These are phyloP conservation scores for Altica lythri DNA, from an alignment of 2,888 invertebrate species.

Conservation along the genomic window DNA sequence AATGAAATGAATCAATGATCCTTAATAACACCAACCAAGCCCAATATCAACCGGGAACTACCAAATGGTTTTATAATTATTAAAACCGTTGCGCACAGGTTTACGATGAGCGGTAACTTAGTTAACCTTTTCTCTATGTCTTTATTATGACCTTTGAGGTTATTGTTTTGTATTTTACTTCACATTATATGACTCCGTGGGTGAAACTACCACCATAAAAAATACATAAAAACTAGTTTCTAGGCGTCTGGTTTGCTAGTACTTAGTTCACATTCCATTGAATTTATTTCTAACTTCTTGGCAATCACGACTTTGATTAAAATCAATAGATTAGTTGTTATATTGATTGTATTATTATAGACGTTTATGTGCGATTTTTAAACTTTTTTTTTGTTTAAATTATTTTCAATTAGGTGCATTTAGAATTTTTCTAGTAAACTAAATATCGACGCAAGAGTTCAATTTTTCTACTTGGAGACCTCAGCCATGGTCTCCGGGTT, in stretches of 20 bases:
- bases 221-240: slow-evolving; percentile 10
- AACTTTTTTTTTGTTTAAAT: too few relatives aligned
- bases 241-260: not conserved
- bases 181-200: slow-evolving; percentile 6
- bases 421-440: too few relatives aligned
- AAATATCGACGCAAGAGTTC: too few relatives aligned
- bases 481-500: too few relatives aligned
- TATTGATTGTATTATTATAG: too few relatives aligned
- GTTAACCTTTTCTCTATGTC: slow-evolving; percentile 9
- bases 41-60: not conserved
- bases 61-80: slow-evolving; percentile 13
- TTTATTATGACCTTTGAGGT: slow-evolving; percentile 7
- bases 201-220: slow-evolving; percentile 14
- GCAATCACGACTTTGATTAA: too few relatives aligned
- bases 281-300: too few relatives aligned
- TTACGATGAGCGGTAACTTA: slow-evolving; percentile 6
- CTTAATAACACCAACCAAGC: not conserved
- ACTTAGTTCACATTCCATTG: slow-evolving; percentile 8
- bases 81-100: slow-evolving; percentile 8
- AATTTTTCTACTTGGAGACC: too few relatives aligned
- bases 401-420: too few relatives aligned
- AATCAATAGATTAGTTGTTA: too few relatives aligned
- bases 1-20: too few relatives aligned
- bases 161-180: slow-evolving; percentile 10
- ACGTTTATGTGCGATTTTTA: too few relatives aligned